Evolutionary conservation across 2,888 invertebrate species (phyloP).

Genomic region (Allygus modestus): DNA sequence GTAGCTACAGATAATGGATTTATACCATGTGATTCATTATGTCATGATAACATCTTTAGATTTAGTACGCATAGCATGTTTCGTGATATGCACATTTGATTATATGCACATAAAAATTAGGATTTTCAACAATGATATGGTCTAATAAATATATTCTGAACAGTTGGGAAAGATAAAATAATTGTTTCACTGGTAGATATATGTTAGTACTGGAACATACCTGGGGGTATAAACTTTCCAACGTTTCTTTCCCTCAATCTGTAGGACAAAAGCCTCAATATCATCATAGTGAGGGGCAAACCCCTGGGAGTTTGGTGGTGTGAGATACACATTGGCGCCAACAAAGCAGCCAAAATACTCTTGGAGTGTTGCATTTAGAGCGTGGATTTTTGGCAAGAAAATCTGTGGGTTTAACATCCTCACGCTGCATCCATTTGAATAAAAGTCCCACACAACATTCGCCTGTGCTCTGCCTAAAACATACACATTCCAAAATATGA

Average conservation of each 20-base stretch:
- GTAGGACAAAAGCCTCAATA: slow-evolving; percentile 98
- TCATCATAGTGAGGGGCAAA: slow-evolving; percentile 99
- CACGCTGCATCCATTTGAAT: slow-evolving; percentile 92
- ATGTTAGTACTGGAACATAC: slow-evolving; percentile 70
- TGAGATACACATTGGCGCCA: slow-evolving; percentile 97
- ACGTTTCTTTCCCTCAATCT: slow-evolving; percentile 96
- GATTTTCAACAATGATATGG: too few relatives aligned
- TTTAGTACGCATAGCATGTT: too few relatives aligned
- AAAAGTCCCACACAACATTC: slow-evolving; percentile 93
- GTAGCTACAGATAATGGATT: too few relatives aligned
- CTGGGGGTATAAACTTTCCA: slow-evolving; percentile 95
- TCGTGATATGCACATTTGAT: too few relatives aligned
- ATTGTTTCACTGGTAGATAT: too few relatives aligned
- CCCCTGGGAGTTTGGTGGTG: slow-evolving; percentile 97
- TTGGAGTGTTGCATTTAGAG: slow-evolving; percentile 85
- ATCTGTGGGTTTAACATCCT: slow-evolving; percentile 94
- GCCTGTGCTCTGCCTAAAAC: slow-evolving; percentile 81
- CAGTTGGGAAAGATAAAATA: too few relatives aligned
- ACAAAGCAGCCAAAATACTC: slow-evolving; percentile 96
- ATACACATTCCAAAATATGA: neutral
- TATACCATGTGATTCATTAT: too few relatives aligned
- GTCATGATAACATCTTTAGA: too few relatives aligned
- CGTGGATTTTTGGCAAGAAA: slow-evolving; percentile 76
- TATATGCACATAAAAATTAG: too few relatives aligned
- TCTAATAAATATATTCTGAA: too few relatives aligned